phyloP scores from a whole-genome alignment of 1,140 invertebrate genomes.

The Micrasema minimum region DNA sequence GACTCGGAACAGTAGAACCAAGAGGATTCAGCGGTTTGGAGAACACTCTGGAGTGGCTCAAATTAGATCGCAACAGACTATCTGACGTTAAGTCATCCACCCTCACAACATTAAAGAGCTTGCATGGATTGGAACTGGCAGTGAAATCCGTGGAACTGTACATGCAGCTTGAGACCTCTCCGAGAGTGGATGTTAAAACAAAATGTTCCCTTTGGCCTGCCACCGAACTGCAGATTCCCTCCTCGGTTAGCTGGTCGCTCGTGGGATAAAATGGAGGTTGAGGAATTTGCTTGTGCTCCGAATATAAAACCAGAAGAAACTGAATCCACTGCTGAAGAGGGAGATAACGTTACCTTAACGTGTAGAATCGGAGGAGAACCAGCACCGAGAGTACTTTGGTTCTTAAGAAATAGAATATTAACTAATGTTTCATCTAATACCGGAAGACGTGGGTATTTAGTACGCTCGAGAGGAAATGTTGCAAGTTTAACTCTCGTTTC shows the following conservation, averaged over 20 bases:
- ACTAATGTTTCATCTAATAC: constrained; percentile 66
- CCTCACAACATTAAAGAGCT: constrained; percentile 72
- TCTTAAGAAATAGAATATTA: constrained; percentile 64
- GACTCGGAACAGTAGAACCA: constrained; percentile 72
- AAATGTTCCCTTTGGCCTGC: constrained; percentile 78
- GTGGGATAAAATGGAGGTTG: constrained; percentile 80
- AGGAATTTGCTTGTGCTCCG: constrained; percentile 84
- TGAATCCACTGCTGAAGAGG: constrained; percentile 72
- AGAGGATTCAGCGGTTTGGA: constrained; percentile 79
- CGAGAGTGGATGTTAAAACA: constrained; percentile 80
- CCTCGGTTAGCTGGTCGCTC: constrained; percentile 69
- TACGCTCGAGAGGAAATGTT: constrained; percentile 63
- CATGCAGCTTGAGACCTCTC: constrained; percentile 78
- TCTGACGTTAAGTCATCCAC: constrained; percentile 72
- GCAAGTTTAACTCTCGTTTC: constrained; percentile 79
- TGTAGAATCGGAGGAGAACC: constrained; percentile 78
- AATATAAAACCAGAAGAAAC: constrained; percentile 69
- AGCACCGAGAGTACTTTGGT: constrained; percentile 64
- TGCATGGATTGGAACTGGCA: constrained; percentile 80
- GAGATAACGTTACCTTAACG: constrained; percentile 78
- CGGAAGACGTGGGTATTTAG: constrained; percentile 59
- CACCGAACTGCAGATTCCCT: constrained; percentile 75
- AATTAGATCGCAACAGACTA: constrained; percentile 79
- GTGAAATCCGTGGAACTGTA: constrained; percentile 86
- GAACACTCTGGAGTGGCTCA: constrained; percentile 76